A percentile compares a stretch with the other conserved stretches of the same genome.
These are phyloP conservation scores for Tupiocoris notatus DNA, from an alignment of 2,888 invertebrate species.

Conservation along the genomic window DNA sequence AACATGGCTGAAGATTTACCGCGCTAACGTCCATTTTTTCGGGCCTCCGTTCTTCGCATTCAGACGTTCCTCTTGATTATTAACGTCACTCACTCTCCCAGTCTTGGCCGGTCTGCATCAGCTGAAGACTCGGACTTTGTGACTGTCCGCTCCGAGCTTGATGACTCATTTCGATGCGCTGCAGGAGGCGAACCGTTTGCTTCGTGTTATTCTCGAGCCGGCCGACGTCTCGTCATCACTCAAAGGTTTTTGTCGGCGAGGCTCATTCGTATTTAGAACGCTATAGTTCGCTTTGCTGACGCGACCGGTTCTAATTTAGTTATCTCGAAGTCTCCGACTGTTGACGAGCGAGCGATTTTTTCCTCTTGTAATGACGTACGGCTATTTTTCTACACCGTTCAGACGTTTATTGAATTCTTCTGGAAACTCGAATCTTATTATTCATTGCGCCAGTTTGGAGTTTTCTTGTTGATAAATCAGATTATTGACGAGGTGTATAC, in stretches of 20 bases:
- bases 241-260: slow-evolving; percentile 37
- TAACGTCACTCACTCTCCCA: slow-evolving; percentile 43
- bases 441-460: too few species aligned
- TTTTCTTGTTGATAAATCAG: too few species aligned
- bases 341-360: slow-evolving; percentile 11
- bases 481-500: too few species aligned
- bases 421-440: too few species aligned
- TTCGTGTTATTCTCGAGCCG: too few species aligned
- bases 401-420: too few species aligned
- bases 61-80: slow-evolving; percentile 34
- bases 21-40: neutral
- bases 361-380: too few species aligned
- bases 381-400: too few species aligned
- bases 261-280: slow-evolving; percentile 28
- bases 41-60: slow-evolving; percentile 22
- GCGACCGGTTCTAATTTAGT: slow-evolving; percentile 38
- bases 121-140: neutral
- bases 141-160: slow-evolving; percentile 23
- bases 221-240: slow-evolving; percentile 33
- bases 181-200: slow-evolving; percentile 32
- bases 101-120: too few species aligned
- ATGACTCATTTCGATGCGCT: slow-evolving; percentile 42
- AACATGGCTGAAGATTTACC: slow-evolving; percentile 33
- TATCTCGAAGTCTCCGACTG: neutral
- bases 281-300: slow-evolving; percentile 19